A percentile compares a stretch with the other conserved stretches of the same genome.
phyloP scores from a whole-genome alignment of 2,113 vertebrate species.

The Orientallactaga bullata region DNA sequence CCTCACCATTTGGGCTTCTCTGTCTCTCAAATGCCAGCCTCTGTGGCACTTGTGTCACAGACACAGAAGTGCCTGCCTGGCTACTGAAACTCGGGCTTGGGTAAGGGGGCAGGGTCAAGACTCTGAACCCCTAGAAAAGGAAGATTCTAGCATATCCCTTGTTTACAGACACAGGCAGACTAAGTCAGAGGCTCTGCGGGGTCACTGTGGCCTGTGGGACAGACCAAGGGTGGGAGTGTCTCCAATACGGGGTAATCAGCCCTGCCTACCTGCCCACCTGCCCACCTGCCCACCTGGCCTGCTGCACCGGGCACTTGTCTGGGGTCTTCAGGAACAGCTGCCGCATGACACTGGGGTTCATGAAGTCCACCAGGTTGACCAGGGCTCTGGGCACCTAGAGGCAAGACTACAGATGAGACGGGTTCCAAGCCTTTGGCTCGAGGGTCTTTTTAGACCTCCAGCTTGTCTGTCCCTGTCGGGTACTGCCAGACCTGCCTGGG shows the following conservation, averaged over 20 bases:
- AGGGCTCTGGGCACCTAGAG: constrained; percentile 93
- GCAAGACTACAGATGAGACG: not conserved
- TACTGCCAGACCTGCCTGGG: rapidly evolving
- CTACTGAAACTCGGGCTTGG: not conserved
- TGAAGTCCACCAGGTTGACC: constrained; percentile 93
- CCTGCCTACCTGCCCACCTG: constrained; percentile 84
- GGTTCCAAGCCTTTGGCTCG: not conserved
- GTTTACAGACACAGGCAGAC: not conserved
- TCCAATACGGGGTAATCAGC: not conserved
- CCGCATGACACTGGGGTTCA: constrained; percentile 87
- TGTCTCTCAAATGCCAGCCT: not conserved
- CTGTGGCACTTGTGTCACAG: not conserved
- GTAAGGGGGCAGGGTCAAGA: not conserved
- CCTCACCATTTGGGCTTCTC: not conserved
- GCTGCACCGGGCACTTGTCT: constrained; percentile 89
- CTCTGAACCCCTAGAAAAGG: not conserved
- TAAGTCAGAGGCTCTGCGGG: not conserved
- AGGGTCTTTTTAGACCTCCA: not conserved
- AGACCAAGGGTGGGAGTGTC: not conserved
- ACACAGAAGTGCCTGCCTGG: not conserved
- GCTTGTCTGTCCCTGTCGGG: not conserved
- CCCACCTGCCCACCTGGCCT: constrained; percentile 87
- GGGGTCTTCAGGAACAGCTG: constrained; percentile 86
- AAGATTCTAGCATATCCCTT: not conserved
- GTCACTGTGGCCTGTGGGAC: not conserved